Base-by-base conservation (phyloP, 2,888 invertebrate species). In the Copidosoma aretas region DNA sequence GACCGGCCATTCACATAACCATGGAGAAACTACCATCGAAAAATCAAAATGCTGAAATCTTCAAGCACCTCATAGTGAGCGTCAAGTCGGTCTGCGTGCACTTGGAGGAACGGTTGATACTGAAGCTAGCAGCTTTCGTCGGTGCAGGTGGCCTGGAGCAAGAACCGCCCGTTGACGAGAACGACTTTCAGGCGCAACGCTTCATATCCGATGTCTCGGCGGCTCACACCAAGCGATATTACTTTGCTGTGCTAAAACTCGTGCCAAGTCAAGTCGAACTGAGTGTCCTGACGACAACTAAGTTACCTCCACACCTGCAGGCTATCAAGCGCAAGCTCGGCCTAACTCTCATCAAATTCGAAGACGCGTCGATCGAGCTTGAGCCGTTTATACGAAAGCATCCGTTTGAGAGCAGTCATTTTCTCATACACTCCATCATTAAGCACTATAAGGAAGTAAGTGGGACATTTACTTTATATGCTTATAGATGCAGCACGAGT, bases 351-450 rank as follows among this genome's bases (percentile, higher is more conserved):
- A 93, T 98, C 75, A 93, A 93, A 81, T 99, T 99, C 85, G 98
- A 98, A 85, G 97, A 98, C 84, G 98, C 98, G 17, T 89, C 92
- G 53, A 94, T 99, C 17, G 94, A 96, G 80, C 86, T 99, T 73
- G 92, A 95, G 82, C 93, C 94, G 1, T 98, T 95, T 83, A 88
- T 90, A 60, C 90, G 93, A 76, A 89, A 89, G 78, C 95, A 97
- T 86, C 92, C 93, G 64, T 97, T 97, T 85, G 97, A 98, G 85
- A 96, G 97, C 0, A 89, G 92, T 70, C 91, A 92, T 70, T 92
- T 94, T 79, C 88, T 98, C 67, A 85, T 92, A 62, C 88, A 93
- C 73, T 91, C 93, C 61, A 90, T 97, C 77, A 86, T 93, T 73
- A 91, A 91, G 75, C 97, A 97, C 85, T 97, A 95, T 81, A 91